Evolutionary conservation across 2,113 vertebrate genomes (phyloP), one percentile per base, ranked within the genome.

Genomic region (Planiliza haematocheilus): DNA sequence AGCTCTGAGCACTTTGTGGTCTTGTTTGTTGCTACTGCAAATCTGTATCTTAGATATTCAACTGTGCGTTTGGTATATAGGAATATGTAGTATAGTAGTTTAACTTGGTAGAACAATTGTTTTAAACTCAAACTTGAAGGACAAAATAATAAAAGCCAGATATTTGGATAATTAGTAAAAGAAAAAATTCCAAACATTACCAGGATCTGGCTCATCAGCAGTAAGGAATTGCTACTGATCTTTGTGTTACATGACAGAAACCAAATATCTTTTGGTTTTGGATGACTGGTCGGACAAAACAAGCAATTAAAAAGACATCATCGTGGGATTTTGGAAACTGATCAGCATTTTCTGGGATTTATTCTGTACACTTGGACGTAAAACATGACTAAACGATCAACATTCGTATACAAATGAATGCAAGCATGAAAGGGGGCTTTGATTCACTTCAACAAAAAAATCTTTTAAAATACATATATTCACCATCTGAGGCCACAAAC

Each of bases 1-100:
- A 20, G 65, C 79, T 72, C 2, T 1, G 45, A 74, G 81, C 52
- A 43, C 34, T 76, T 70, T 57, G 24, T 48, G 38, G 18, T 72
- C 49, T 20, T 39, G 10, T 60, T 76, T 82, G 42, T 57, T 7
- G 14, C 17, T 11, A 51, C 36, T 70, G 55, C 56, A 78, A 68
- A 67, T 73, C 46, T 81, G 24, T 65, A 52, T 34, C 21, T 69
- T 46, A 24, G 21, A 63, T 30, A 30, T 68, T 49, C 57, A 17
- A 17, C 43, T 67, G 52, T 68, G 55, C 17, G 2, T 18, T 41
- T 42, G 17, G 20, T 18, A n/a, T 43, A 61, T 63, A 37, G 5
- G 36, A 30, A 30, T 30, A 30, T 30, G 24, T 30, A 30, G n/a
- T n/a, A n/a, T n/a, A n/a, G n/a, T n/a, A 30, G 5, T 30, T 30